Percentiles rank a stretch among this genome's conserved stretches.
Conservation (phyloP, 2,113 vertebrate genomes). For the Lampris incognitus region DNA sequence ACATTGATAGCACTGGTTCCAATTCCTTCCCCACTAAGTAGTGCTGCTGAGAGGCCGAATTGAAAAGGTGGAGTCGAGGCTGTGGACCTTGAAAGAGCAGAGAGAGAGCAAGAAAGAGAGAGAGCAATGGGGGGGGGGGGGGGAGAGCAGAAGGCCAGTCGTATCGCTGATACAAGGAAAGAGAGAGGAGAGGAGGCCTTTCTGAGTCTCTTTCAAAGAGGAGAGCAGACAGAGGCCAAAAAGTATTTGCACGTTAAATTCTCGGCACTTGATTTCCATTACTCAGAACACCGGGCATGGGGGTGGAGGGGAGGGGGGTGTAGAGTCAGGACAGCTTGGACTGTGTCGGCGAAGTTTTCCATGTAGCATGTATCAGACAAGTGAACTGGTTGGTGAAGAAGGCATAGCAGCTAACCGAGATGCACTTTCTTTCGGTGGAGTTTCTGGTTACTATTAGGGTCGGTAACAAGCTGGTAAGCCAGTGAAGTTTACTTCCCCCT, state of each 20-base stretch:
- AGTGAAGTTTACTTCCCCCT: too few relatives aligned
- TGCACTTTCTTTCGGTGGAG: too few relatives aligned
- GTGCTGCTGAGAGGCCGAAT: constrained; percentile 79
- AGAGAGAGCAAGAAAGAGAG: constrained; percentile 53
- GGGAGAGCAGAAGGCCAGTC: not conserved
- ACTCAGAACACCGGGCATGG: too few relatives aligned
- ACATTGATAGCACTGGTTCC: constrained; percentile 84
- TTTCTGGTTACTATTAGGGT: too few relatives aligned
- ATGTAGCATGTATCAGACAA: too few relatives aligned
- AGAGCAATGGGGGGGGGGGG: not conserved
- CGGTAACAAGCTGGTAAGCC: too few relatives aligned
- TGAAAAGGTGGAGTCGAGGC: constrained; percentile 82
- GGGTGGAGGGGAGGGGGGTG: too few relatives aligned
- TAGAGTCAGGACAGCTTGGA: too few relatives aligned
- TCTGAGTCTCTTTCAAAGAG: constrained; percentile 62
- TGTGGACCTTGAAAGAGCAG: constrained; percentile 82
- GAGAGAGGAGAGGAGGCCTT: constrained; percentile 37
- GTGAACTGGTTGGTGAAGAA: too few relatives aligned
- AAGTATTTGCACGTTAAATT: constrained; percentile 2
- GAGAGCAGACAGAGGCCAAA: not conserved
- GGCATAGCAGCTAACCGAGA: too few relatives aligned
- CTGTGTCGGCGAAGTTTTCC: too few relatives aligned
- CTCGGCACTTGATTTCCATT: not conserved
- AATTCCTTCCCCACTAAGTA: constrained; percentile 85
- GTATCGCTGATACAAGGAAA: constrained; percentile 31